phyloP scores from a whole-genome alignment of 1,140 invertebrate genomes.

The Ips typographus region DNA sequence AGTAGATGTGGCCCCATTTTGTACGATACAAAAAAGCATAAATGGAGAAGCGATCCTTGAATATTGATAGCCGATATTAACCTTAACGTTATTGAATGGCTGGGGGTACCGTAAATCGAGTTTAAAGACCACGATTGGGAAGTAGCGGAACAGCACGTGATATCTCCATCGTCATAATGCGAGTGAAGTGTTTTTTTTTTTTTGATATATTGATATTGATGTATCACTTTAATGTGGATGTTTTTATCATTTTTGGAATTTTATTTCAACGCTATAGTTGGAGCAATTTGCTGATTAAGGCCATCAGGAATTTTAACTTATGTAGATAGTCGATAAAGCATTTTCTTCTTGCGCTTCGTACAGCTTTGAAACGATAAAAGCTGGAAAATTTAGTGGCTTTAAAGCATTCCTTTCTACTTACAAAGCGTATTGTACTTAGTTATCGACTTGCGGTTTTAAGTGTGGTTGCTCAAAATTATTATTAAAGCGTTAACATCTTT shows the following conservation, averaged over 20 bases:
- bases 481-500: too few species aligned
- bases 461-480: not conserved
- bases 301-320: too few species aligned
- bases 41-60: constrained; percentile 9
- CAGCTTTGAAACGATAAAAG: not conserved
- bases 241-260: too few species aligned
- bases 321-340: constrained; percentile 1
- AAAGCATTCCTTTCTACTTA: constrained; percentile 7
- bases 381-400: constrained; percentile 15
- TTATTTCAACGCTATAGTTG: too few species aligned
- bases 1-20: constrained; percentile 17
- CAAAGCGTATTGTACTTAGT: constrained; percentile 24
- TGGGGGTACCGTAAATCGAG: not conserved
- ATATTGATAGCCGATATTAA: constrained; percentile 22
- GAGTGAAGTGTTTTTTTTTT: too few species aligned
- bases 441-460: constrained; percentile 8
- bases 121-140: constrained; percentile 1
- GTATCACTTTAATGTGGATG: too few species aligned
- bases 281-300: too few species aligned
- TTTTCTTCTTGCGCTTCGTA: not conserved
- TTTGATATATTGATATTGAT: too few species aligned
- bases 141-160: not conserved
- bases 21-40: constrained; percentile 1
- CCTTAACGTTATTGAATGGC: not conserved
- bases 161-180: not conserved